Conservation (phyloP, 2,113 vertebrate species). For the Cairina moschata region DNA sequence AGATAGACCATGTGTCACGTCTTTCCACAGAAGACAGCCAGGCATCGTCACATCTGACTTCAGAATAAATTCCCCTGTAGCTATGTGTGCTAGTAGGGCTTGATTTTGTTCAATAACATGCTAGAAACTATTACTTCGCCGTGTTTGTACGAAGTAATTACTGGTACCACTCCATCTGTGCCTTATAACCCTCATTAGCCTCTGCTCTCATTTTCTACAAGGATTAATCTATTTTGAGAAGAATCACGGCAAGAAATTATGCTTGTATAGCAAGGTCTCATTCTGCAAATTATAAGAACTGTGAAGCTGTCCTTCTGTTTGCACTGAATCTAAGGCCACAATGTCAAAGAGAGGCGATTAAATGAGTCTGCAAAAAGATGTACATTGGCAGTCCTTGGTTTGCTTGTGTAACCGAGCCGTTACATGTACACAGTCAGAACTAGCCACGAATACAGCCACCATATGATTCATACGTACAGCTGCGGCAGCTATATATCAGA, state of each 20-base stretch:
- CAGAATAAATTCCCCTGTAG: not conserved
- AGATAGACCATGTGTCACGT: not conserved
- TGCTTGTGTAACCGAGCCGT: not conserved
- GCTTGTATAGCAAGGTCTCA: not conserved
- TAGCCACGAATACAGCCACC: not conserved
- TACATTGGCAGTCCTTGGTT: not conserved
- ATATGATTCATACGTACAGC: not conserved
- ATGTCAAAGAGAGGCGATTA: not conserved
- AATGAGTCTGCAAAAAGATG: not conserved
- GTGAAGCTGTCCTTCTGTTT: slow-evolving; percentile 1
- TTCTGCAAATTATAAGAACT: not conserved
- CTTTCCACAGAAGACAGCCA: not conserved
- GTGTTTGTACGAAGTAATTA: slow-evolving; percentile 1
- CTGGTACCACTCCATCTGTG: slow-evolving; percentile 27
- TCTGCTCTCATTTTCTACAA: slow-evolving; percentile 18
- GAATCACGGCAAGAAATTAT: not conserved
- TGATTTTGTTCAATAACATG: not conserved
- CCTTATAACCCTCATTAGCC: slow-evolving; percentile 34
- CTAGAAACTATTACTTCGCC: not conserved
- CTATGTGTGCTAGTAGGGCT: not conserved
- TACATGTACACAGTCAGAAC: not conserved
- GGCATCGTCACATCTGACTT: not conserved
- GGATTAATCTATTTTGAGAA: slow-evolving; percentile 36
- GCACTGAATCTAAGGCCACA: not conserved
- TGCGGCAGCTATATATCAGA: not conserved